Evolutionary conservation across 2,888 invertebrate genomes (phyloP), one percentile per base, ranked within the genome.

Genomic region (Chromoteleia sp.): DNA sequence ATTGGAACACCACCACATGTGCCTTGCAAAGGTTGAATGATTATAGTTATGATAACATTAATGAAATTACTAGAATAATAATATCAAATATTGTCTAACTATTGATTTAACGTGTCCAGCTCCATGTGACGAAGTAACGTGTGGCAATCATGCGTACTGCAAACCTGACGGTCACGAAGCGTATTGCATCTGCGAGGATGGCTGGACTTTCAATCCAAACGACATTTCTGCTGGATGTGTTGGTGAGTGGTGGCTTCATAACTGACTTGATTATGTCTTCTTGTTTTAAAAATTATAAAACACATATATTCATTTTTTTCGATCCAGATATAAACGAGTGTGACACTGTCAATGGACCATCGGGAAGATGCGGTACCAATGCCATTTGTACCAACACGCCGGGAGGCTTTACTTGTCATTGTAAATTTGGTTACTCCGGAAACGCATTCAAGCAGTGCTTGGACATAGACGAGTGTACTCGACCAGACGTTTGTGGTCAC

Each of bases 101-200:
- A 19, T 30, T 17, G 30, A 56, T 17, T 39, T 36, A 15, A 6
- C 56, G 29, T 19, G 45, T 58, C 3, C 15, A 93, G 97, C 97
- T 85, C 98, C 98, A 0, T 98, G 98, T 89, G 97, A 97, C 90
- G 97, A 97, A 91, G 96, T 98, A 0, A 95, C 96, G 89, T 98
- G 98, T 89, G 96, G 97, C 12, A 94, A 95, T 6, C 97, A 98
- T 90, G 96, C 98, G 0, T 97, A 94, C 89, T 98, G 98, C 90
- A 97, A 97, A 90, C 95, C 97, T 0, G 96, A 97, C 86, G 97
- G 97, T 30, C 94, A 95, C 76, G 97, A 98, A 91, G 98, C 97
- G 0, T 97, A 96, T 87, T 98, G 98, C 87, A 96, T 98, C 54
- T 98, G 98, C 89, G 97, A 98, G 89, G 96, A 97, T 76, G 98